phyloP scores from a whole-genome alignment of 2,888 invertebrate species.

The Cremastinae sp. region DNA sequence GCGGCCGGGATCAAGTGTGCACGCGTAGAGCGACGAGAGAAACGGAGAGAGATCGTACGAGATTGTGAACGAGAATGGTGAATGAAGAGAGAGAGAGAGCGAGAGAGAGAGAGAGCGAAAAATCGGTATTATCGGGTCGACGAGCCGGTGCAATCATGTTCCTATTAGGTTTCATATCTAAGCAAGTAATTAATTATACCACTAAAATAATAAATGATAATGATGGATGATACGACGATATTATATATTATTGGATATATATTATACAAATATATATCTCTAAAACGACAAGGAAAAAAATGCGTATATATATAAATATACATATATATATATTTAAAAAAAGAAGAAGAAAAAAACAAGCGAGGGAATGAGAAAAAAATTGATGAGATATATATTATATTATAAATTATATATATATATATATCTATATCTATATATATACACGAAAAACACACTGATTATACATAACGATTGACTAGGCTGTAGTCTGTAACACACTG shows the following conservation, averaged over 20 bases:
- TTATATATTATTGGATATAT: constrained; percentile 79
- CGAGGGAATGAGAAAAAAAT: constrained; percentile 43
- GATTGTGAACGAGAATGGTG: too few species aligned
- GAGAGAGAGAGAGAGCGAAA: constrained; percentile 18
- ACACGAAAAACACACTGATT: constrained; percentile 50
- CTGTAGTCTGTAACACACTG: constrained; percentile 77
- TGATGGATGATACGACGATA: constrained; percentile 79
- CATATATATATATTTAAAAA: constrained; percentile 17
- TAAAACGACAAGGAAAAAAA: constrained; percentile 38
- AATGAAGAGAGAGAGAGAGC: neutral
- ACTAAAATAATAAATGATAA: constrained; percentile 79
- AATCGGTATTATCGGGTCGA: constrained; percentile 69
- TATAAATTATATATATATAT: constrained; percentile 68
- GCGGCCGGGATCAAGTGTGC: neutral
- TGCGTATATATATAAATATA: constrained; percentile 61
- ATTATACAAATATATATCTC: constrained; percentile 69
- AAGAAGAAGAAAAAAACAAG: constrained; percentile 68
- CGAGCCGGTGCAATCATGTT: constrained; percentile 80
- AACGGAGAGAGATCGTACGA: too few species aligned
- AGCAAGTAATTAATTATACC: constrained; percentile 80
- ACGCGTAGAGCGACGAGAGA: too few species aligned
- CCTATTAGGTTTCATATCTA: constrained; percentile 82
- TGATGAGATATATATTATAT: constrained; percentile 78
- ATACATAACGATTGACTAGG: constrained; percentile 75
- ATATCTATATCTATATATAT: constrained; percentile 66